Evolutionary conservation across 2,797 vertebrate species (phyloP).

Genomic region (Sternotherus odoratus): DNA sequence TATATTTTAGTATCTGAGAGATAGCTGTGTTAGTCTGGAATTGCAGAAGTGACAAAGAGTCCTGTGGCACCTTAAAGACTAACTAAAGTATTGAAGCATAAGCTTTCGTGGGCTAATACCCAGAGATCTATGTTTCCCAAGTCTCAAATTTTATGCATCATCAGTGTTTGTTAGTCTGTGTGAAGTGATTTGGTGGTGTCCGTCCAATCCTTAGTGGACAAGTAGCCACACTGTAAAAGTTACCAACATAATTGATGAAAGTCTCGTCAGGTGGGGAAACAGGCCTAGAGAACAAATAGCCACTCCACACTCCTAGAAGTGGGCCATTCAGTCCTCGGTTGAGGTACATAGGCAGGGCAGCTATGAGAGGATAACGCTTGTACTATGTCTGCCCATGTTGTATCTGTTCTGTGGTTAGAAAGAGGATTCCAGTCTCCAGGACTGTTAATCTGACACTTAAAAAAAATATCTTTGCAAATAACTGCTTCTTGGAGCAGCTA

Average conservation of each 20-base stretch:
- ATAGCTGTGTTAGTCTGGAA: too few relatives aligned
- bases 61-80: too few relatives aligned
- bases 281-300: background rate
- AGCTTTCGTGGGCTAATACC: too few relatives aligned
- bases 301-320: background rate
- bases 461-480: conserved; percentile 65
- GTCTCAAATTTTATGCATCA: background rate
- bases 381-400: background rate
- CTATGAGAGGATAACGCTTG: background rate
- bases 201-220: background rate
- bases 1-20: accelerated
- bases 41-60: too few relatives aligned
- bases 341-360: background rate
- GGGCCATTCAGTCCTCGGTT: accelerated
- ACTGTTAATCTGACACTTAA: conserved; percentile 65
- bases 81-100: too few relatives aligned
- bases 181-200: background rate
- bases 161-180: background rate
- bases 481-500: too few relatives aligned
- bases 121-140: background rate
- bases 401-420: background rate
- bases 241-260: background rate
- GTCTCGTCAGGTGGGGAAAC: background rate
- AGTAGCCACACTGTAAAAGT: background rate
- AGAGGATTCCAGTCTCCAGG: conserved; percentile 25